phyloP scores from a whole-genome alignment of 2,797 vertebrate genomes.

The Pterois miles region DNA sequence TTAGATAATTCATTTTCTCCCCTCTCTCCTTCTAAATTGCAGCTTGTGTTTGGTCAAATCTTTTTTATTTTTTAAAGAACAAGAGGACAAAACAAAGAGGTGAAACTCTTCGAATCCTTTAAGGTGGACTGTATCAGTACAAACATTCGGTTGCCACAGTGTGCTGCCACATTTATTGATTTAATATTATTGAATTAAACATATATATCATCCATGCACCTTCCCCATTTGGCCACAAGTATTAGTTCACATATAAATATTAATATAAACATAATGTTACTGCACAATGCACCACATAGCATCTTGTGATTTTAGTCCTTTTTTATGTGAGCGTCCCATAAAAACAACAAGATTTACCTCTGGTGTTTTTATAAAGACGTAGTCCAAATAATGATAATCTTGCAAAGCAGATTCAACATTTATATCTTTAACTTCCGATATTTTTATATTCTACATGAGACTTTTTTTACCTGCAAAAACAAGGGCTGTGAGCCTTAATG shows the following conservation, averaged over 20 bases:
- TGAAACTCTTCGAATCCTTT: constrained; percentile 16
- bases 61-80: constrained; percentile 87
- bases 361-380: not conserved
- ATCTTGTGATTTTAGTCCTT: not conserved
- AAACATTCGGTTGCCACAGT: not conserved
- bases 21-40: constrained; percentile 80
- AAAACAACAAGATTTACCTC: too few relatives aligned
- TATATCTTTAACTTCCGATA: too few relatives aligned
- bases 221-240: not conserved
- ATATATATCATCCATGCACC: not conserved
- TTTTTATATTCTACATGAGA: too few relatives aligned
- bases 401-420: not conserved
- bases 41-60: constrained; percentile 87
- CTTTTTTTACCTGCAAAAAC: too few relatives aligned
- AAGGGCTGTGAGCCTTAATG: too few relatives aligned
- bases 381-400: not conserved
- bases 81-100: constrained; percentile 63
- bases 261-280: not conserved
- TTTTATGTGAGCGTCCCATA: too few relatives aligned
- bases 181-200: not conserved
- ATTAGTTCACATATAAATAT: not conserved
- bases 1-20: constrained; percentile 87
- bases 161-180: not conserved
- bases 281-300: not conserved
- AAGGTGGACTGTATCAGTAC: constrained; percentile 23